These are phyloP conservation scores for Eumaeus atala DNA, from an alignment of 1,140 invertebrate species.

Conservation along the genomic window DNA sequence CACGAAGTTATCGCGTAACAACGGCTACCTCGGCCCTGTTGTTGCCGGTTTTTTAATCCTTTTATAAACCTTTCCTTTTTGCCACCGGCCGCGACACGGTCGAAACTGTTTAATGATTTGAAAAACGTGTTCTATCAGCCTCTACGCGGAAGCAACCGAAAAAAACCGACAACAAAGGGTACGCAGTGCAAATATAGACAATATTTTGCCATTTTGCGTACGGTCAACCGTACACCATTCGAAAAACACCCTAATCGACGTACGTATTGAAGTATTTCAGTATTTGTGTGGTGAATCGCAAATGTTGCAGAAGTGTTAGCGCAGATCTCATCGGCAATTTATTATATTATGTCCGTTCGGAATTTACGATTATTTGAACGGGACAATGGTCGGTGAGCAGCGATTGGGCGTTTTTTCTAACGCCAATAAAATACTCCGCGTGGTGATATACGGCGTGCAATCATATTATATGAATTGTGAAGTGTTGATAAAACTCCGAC, in stretches of 20 bases:
- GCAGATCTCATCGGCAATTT: conserved; percentile 72
- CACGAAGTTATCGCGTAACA: conserved; percentile 33
- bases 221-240: conserved; percentile 9
- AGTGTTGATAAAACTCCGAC: conserved; percentile 36
- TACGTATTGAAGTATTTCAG: conserved; percentile 17
- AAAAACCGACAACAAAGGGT: conserved; percentile 70
- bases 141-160: conserved; percentile 70
- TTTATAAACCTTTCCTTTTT: conserved; percentile 58
- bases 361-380: conserved; percentile 72
- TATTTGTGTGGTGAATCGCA: conserved; percentile 11
- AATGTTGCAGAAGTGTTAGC: conserved; percentile 51
- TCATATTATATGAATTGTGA: conserved; percentile 44
- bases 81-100: conserved; percentile 51
- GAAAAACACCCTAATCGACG: conserved; percentile 28
- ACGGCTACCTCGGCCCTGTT: conserved; percentile 43
- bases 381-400: conserved; percentile 48
- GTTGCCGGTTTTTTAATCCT: conserved; percentile 43
- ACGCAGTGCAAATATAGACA: conserved; percentile 67
- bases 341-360: conserved; percentile 72
- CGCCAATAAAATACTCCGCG: conserved; percentile 51
- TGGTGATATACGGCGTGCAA: conserved; percentile 43
- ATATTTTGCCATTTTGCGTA: conserved; percentile 29
- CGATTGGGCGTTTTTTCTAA: conserved; percentile 64
- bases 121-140: conserved; percentile 74
- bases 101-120: conserved; percentile 74